Conservation (phyloP, 2,113 vertebrate genomes). For the Myanophis thanlyinensis region DNA sequence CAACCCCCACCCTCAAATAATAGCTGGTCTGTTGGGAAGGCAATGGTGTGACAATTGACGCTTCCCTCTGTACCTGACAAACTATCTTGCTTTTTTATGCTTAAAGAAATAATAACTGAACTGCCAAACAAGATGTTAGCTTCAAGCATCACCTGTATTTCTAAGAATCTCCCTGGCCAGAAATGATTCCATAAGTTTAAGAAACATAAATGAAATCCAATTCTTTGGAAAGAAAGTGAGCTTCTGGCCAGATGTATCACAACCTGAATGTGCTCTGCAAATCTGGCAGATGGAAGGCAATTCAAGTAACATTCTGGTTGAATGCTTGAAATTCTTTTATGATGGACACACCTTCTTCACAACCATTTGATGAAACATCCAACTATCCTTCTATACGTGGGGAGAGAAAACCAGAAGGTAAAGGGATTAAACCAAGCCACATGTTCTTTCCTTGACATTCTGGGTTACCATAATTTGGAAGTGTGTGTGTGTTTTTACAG, state of each 20-base stretch:
- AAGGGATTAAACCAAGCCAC: background rate
- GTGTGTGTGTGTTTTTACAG: background rate
- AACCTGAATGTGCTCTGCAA: background rate
- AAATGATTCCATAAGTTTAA: background rate
- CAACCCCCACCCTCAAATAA: background rate
- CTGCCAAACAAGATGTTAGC: background rate
- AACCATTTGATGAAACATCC: background rate
- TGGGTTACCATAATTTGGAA: background rate
- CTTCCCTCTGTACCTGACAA: background rate
- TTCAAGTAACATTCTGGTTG: background rate
- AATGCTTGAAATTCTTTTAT: background rate
- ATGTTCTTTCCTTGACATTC: background rate
- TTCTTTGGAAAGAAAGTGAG: background rate
- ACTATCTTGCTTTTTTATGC: background rate
- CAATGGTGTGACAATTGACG: background rate
- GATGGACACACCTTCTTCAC: background rate
- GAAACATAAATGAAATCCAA: background rate
- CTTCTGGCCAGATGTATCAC: background rate
- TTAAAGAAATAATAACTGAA: background rate
- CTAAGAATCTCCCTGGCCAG: background rate
- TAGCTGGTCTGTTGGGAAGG: background rate
- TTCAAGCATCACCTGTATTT: background rate
- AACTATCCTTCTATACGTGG: background rate
- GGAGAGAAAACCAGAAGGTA: background rate
- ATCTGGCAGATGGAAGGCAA: background rate